Evolutionary conservation across 2,888 invertebrate genomes (phyloP).

Genomic region (Ophion ventricosus): DNA sequence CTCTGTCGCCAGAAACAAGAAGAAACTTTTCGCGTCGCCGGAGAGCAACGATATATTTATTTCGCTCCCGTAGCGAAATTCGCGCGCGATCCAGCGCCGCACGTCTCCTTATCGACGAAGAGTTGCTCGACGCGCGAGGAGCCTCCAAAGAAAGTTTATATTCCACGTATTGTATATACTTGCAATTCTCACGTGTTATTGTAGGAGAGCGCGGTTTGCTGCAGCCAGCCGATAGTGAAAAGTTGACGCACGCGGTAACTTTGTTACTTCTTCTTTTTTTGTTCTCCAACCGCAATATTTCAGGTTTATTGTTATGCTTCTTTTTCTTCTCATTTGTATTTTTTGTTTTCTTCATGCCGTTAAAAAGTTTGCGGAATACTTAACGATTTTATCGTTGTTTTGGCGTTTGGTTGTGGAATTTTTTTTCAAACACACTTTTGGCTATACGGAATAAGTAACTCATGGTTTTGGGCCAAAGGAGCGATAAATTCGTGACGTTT

Average conservation of each 20-base stretch:
- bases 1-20: constrained; percentile 33
- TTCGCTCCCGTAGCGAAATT: constrained; percentile 63
- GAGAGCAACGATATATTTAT: constrained; percentile 55
- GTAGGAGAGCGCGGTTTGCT: constrained; percentile 11
- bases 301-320: neutral
- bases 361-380: neutral
- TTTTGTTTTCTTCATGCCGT: neutral
- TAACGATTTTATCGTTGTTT: neutral
- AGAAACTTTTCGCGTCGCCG: constrained; percentile 50
- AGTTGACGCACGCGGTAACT: constrained; percentile 33
- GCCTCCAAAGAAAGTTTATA: neutral
- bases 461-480: neutral
- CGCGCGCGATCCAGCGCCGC: constrained; percentile 42
- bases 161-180: neutral
- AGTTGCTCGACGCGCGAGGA: constrained; percentile 28
- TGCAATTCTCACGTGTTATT: constrained; percentile 29
- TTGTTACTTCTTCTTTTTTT: neutral
- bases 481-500: neutral
- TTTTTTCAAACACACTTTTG: neutral
- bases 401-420: neutral
- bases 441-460: neutral
- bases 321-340: neutral
- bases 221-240: constrained; percentile 22
- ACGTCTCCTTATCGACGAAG: constrained; percentile 59
- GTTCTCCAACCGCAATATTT: neutral